Evolutionary conservation across 2,888 invertebrate species (phyloP).

Genomic region (Hedya salicella): DNA sequence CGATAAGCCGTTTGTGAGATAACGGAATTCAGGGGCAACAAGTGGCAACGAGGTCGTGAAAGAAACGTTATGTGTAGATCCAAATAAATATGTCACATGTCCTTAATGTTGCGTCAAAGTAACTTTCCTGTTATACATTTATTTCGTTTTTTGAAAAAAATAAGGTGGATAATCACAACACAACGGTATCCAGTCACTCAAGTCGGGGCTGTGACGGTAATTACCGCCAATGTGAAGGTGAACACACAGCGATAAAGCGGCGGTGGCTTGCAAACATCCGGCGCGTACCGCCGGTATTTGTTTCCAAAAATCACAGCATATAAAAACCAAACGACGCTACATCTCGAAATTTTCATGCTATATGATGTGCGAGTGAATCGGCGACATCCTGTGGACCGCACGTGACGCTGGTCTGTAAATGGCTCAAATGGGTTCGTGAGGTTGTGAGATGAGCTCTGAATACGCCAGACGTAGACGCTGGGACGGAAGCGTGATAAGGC

Average conservation of each 20-base stretch:
- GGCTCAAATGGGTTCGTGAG: conserved; percentile 31
- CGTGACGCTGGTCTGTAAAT: conserved; percentile 31
- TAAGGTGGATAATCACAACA: no score
- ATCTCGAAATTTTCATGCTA: background rate
- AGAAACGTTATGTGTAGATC: no score
- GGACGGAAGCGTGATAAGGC: conserved; percentile 37
- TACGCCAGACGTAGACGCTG: conserved; percentile 33
- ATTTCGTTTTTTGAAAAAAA: no score
- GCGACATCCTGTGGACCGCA: conserved; percentile 33
- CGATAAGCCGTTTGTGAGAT: conserved; percentile 12
- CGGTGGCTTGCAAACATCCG: conserved; percentile 41
- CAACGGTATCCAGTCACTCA: no score
- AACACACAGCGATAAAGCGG: conserved; percentile 37
- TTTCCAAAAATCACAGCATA: conserved; percentile 24
- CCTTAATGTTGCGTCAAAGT: no score
- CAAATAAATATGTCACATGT: no score
- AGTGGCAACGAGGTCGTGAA: background rate
- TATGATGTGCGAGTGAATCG: conserved; percentile 9
- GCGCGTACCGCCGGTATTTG: conserved; percentile 22
- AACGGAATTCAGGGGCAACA: conserved; percentile 21
- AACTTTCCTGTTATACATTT: no score
- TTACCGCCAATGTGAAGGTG: conserved; percentile 41
- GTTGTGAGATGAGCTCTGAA: conserved; percentile 35
- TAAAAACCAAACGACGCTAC: background rate
- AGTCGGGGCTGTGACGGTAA: conserved; percentile 19